Conservation (phyloP, 2,888 invertebrate genomes). For the Aphidius colemani region DNA sequence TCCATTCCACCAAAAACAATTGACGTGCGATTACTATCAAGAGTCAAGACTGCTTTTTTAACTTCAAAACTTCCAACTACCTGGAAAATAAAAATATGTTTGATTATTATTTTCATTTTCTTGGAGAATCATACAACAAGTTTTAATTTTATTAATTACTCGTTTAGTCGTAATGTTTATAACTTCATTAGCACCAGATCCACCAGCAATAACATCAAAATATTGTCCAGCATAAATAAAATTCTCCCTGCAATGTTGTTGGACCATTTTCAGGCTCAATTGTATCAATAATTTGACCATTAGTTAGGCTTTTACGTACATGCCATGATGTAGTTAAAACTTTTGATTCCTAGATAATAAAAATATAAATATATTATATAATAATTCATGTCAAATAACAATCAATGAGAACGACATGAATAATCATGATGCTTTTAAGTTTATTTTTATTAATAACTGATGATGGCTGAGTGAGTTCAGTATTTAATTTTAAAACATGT, state of each 20-base stretch:
- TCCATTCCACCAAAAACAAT: slow-evolving; percentile 56
- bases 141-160: slow-evolving; percentile 31
- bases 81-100: slow-evolving; percentile 32
- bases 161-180: slow-evolving; percentile 50
- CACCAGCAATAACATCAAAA: slow-evolving; percentile 55
- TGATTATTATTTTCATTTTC: slow-evolving; percentile 2
- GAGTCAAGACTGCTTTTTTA: slow-evolving; percentile 48
- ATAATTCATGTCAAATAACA: not conserved
- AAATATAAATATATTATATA: not conserved
- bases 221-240: slow-evolving; percentile 65
- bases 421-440: slow-evolving; percentile 19
- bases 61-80: slow-evolving; percentile 44
- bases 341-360: slow-evolving; percentile 59
- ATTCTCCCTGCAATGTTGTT: slow-evolving; percentile 65
- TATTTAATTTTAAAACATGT: slow-evolving; percentile 22
- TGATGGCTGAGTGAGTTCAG: slow-evolving; percentile 22
- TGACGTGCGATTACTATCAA: slow-evolving; percentile 46
- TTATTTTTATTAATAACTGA: slow-evolving; percentile 26
- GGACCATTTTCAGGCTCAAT: slow-evolving; percentile 63
- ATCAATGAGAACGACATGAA: slow-evolving; percentile 14
- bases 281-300: slow-evolving; percentile 61
- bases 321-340: slow-evolving; percentile 66
- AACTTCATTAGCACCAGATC: slow-evolving; percentile 55
- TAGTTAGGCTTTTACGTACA: slow-evolving; percentile 62
- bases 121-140: not conserved